Conservation (phyloP, 2,888 invertebrate species). For the Cantharis rufa region DNA sequence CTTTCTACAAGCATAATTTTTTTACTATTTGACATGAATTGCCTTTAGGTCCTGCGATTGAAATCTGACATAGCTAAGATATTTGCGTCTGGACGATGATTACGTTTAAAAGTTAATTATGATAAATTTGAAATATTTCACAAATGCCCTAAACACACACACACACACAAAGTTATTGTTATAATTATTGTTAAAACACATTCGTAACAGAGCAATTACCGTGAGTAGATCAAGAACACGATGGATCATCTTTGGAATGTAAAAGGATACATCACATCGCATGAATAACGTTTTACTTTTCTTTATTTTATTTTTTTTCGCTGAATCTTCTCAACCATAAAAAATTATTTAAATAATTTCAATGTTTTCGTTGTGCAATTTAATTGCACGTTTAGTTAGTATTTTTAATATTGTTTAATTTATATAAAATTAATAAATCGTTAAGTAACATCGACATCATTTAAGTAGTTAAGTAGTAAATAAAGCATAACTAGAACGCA, state of each 20-base stretch:
- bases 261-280: not conserved
- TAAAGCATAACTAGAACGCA: not conserved
- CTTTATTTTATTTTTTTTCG: not conserved
- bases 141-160: slow-evolving; percentile 3
- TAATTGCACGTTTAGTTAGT: not conserved
- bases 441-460: not conserved
- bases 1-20: not conserved
- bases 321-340: not conserved
- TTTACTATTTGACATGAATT: not conserved
- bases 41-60: slow-evolving; percentile 5
- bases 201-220: not conserved
- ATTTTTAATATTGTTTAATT: not conserved
- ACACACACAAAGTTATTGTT: not conserved
- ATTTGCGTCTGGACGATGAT: slow-evolving; percentile 1
- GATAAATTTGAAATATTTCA: slow-evolving; percentile 2
- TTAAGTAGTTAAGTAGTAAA: not conserved
- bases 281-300: not conserved
- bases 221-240: not conserved
- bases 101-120: slow-evolving; percentile 17
- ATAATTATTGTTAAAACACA: not conserved
- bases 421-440: not conserved
- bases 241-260: not conserved
- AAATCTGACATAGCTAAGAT: slow-evolving; percentile 2
- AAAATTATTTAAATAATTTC: not conserved
- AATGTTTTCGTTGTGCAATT: not conserved